Base-by-base conservation (phyloP, 2,888 invertebrate genomes). In the Pilophorus perplexus region DNA sequence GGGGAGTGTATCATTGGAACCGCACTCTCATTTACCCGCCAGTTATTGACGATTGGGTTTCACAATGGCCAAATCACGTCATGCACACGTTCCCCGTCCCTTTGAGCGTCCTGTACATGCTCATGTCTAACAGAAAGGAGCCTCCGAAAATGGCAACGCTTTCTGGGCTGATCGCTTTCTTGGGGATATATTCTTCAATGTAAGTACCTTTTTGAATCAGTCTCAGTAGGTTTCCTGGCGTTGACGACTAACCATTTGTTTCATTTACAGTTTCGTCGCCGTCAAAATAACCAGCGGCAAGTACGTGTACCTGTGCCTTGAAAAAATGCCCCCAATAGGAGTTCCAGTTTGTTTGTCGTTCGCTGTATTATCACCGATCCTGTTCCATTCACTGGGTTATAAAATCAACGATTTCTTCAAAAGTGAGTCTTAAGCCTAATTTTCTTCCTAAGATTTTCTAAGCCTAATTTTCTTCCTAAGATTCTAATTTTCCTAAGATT, bases 51-150 rank as follows among this genome's bases (percentile, higher is more conserved):
- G 73, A 75, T 59, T 76, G 82, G 12, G 77, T 83, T 0, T 82
- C 83, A 0, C 78, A 79, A 75, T 82, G 81, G 81, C 78, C 83
- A 73, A 84, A 84, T 76, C 83, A 83, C 71, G 80, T 81, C 67
- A 78, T 83, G 22, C 84, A 84, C 74, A 81, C 82, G 0, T 80
- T 80, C 73, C 82, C 83, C 38, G 70, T 79, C 0, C 74, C 81
- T 0, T 78, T 83, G 8, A 71, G 83, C 1, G 68, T 79, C 3
- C 71, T 82, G 2, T 82, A 83, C 69, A 78, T 81, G 1, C 23
- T 80, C 0, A 77, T 71, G 69, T 71, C 67, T 68, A 74, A 72
- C 66, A 72, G 70, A 48, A 68, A 62, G 37, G 68, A 71, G 18
- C 72, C 73, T 12, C 66, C 71, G 16, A 68, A 69, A 55, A 67